Evolutionary conservation across 2,888 invertebrate species (phyloP).

Genomic region (Lycophotia porphyrea): DNA sequence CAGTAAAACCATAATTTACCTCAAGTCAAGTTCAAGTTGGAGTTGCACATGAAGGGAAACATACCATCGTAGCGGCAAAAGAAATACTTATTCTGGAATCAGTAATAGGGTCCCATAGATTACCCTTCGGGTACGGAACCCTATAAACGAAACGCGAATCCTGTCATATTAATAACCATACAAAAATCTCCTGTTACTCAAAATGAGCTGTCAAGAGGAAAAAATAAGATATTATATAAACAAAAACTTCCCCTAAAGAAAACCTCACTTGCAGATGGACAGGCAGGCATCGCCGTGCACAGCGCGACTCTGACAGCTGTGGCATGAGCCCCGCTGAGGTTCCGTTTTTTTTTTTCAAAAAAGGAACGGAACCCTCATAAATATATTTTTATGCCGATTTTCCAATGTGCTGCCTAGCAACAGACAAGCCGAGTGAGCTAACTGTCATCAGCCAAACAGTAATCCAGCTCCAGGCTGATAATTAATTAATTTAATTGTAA

Average conservation of each 20-base stretch:
- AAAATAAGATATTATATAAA: not conserved
- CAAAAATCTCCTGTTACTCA: not conserved
- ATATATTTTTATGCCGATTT: no score
- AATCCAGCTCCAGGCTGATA: not conserved
- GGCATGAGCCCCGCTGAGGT: no score
- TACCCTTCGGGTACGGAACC: no score
- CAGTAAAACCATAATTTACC: no score
- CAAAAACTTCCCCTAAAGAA: not conserved
- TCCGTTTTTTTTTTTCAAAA: no score
- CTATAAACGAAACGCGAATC: not conserved
- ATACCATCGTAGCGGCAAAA: no score
- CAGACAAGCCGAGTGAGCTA: not conserved
- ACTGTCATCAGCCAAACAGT: not conserved
- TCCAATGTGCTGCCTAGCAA: not conserved
- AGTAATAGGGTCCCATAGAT: no score
- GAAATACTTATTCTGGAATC: no score
- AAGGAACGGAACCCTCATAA: no score
- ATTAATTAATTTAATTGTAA: no score
- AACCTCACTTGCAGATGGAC: conserved; percentile 1
- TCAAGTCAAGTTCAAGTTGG: no score
- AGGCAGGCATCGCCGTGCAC: not conserved
- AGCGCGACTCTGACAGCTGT: not conserved
- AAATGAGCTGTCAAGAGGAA: not conserved
- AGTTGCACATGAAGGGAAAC: no score
- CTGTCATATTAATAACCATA: not conserved